These are phyloP conservation scores for Galbula dea DNA, from an alignment of 2,113 vertebrate genomes.

Conservation along the genomic window DNA sequence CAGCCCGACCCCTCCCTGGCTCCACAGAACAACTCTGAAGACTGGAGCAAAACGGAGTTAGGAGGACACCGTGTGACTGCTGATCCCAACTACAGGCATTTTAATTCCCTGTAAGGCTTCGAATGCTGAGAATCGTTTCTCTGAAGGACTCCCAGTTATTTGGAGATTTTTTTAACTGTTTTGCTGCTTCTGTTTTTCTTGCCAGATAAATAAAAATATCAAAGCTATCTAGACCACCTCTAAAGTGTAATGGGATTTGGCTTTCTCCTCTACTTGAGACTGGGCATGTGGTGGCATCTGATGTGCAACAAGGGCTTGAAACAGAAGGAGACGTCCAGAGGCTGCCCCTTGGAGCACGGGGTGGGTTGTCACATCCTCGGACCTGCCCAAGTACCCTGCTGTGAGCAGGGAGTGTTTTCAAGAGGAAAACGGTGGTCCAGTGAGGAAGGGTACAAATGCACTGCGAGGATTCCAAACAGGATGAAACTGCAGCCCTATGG, in stretches of 20 bases:
- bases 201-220: neutral
- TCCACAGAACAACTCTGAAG: neutral
- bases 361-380: no score
- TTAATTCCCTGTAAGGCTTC: neutral
- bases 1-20: neutral
- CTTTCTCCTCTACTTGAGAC: neutral
- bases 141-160: neutral
- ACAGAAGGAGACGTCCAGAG: accelerated
- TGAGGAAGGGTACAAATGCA: neutral
- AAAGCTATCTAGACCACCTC: neutral
- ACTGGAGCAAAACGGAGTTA: neutral
- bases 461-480: accelerated
- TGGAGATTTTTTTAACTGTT: neutral
- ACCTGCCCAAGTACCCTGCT: accelerated
- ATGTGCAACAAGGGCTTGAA: neutral
- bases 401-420: neutral
- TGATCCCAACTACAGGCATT: neutral
- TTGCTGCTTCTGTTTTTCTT: neutral
- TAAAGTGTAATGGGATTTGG: neutral
- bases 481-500: neutral
- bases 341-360: neutral
- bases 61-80: slow-evolving; percentile 44
- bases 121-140: neutral
- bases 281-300: neutral
- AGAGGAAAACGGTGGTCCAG: neutral